A percentile compares a stretch with the other conserved stretches of the same genome.
Conservation (phyloP, 1,140 invertebrate species). For the Periplaneta americana region DNA sequence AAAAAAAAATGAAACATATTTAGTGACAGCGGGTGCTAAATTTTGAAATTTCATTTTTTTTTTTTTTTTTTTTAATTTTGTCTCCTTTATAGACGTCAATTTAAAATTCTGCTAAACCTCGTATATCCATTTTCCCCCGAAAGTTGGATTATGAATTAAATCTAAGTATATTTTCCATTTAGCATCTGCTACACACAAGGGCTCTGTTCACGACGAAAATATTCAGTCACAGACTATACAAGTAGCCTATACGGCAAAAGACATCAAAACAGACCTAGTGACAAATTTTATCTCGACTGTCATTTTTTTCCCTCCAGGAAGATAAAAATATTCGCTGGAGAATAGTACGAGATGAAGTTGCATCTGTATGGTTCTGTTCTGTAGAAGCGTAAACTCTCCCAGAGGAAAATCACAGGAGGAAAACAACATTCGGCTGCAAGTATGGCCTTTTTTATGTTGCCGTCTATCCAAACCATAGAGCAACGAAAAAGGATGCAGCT, state of each 20-base stretch:
- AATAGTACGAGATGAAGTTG: background rate
- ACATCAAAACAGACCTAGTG: background rate
- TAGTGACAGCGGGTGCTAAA: too few species aligned
- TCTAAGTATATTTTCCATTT: too few species aligned
- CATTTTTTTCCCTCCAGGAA: background rate
- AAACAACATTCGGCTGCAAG: background rate
- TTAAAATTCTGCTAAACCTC: too few species aligned
- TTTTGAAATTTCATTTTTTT: too few species aligned
- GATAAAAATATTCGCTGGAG: background rate
- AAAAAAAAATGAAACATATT: too few species aligned
- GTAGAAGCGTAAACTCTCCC: background rate
- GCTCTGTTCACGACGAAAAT: background rate
- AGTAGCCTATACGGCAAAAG: too few species aligned
- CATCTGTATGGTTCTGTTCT: background rate
- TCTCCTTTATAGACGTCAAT: too few species aligned
- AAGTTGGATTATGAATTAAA: too few species aligned
- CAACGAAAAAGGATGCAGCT: background rate
- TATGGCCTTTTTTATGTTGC: background rate
- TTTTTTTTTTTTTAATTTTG: too few species aligned
- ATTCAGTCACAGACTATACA: background rate
- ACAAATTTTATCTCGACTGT: background rate
- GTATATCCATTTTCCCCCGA: too few species aligned
- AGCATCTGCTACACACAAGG: background rate
- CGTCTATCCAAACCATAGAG: background rate
- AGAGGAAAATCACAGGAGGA: background rate